Base-by-base conservation (phyloP, 2,797 vertebrate genomes). In the Florisuga fusca region DNA sequence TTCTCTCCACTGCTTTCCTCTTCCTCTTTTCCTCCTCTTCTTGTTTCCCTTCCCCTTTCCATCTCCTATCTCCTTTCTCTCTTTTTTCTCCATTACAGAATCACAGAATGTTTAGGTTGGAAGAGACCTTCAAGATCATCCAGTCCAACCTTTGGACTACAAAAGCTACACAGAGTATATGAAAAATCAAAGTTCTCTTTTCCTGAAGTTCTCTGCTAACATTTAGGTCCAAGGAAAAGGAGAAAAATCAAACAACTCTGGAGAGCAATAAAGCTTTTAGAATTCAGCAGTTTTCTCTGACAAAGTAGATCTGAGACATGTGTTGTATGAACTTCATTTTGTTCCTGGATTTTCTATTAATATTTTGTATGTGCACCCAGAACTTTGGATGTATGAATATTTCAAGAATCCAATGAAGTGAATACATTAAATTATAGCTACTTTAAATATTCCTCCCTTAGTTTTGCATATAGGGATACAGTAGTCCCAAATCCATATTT, bases 261-360 rank as follows among this genome's bases (percentile, higher is more conserved):
- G 17, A 86, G 34, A 79, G n/a, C 26, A 64, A 46, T 41, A 83
- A 51, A 68, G 10, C 20, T 81, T 72, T 76, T 61, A 78, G 46
- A 80, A 75, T 36, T 23, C 43, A 81, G 21, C 4, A 1, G 2
- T 55, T 81, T 57, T 38, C 55, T 86, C 58, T 73, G 29, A 75
- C 19, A 81, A 88, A 82, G 27, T 57, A 84, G 11, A 25, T 86
- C 61, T 87, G 58, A 84, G 36, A 77, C 9, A 59, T 43, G 4
- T 64, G 69, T 85, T 59, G 59, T 58, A 50, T 50, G 13, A 80
- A 80, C 29, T 90, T 88, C 46, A 68, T 53, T 76, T n/a, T 41
- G 7, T 78, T 95, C 22, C 38, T 69, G 27, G 15, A 46, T 88
- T 94, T 94, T 86, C 69, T 88, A 48, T 88, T 88, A 82, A 69